Evolutionary conservation across 2,113 vertebrate genomes (phyloP).

Genomic region (Calidris pugnax): DNA sequence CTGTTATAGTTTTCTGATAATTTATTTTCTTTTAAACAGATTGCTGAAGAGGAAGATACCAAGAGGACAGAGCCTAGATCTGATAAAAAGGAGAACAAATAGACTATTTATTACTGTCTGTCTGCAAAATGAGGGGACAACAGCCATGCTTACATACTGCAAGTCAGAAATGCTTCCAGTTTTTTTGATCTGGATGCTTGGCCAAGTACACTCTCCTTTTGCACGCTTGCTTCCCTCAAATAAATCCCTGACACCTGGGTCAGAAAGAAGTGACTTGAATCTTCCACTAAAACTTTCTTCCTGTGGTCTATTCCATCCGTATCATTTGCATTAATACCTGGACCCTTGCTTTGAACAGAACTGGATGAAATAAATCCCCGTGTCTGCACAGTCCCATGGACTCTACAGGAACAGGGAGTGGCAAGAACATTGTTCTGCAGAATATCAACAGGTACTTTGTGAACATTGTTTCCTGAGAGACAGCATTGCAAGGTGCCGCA

Average conservation of each 20-base stretch:
- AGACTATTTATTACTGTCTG: background rate
- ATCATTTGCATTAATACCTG: background rate
- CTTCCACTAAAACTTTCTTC: background rate
- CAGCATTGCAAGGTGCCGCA: background rate
- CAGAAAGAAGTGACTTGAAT: background rate
- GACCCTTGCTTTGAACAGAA: background rate
- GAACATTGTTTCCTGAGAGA: background rate
- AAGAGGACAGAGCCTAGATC: background rate
- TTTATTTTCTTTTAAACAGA: background rate
- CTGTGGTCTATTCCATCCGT: background rate
- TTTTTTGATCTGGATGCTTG: background rate
- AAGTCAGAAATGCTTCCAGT: background rate
- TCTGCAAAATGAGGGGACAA: background rate
- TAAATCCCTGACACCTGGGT: background rate
- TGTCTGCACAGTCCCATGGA: rapidly evolving
- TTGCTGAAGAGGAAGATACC: background rate
- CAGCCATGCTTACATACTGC: background rate
- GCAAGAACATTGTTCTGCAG: background rate
- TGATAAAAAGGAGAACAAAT: background rate
- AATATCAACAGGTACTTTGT: background rate
- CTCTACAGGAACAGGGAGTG: rapidly evolving
- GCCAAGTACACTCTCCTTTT: background rate
- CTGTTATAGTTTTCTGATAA: background rate
- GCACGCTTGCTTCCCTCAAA: background rate
- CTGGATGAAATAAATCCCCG: background rate